Conservation (phyloP, 1,140 invertebrate genomes). For the Cecropterus lyciades region DNA sequence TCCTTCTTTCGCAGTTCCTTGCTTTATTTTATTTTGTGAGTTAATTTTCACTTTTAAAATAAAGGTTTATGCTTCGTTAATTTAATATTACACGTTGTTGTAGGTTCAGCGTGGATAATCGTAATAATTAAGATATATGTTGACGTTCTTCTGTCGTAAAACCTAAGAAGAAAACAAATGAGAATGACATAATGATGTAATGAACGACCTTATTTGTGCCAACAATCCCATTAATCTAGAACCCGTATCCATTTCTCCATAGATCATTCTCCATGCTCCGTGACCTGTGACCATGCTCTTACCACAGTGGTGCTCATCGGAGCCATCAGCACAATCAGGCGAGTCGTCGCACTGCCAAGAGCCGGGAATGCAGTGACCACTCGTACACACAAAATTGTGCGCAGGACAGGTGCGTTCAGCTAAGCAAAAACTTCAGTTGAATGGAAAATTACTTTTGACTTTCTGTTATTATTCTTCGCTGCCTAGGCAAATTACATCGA, state of each 20-base stretch:
- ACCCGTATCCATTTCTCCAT: constrained; percentile 13
- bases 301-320: constrained; percentile 89
- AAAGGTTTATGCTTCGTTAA: neutral
- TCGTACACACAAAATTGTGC: constrained; percentile 86
- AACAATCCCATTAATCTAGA: no score
- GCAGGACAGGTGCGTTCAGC: constrained; percentile 82
- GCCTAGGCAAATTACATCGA: neutral
- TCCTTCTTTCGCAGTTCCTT: constrained; percentile 37
- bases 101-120: no score
- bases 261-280: constrained; percentile 44
- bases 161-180: no score
- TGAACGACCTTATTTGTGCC: no score
- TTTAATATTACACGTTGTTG: neutral
- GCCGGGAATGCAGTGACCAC: constrained; percentile 88
- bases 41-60: constrained; percentile 10
- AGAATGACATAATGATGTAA: neutral
- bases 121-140: no score
- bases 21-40: constrained; percentile 19
- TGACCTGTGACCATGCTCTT: constrained; percentile 73
- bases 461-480: neutral
- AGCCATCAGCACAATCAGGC: constrained; percentile 88
- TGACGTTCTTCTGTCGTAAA: no score
- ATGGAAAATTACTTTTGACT: neutral
- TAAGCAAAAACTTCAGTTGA: constrained; percentile 34
- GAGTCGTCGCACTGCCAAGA: constrained; percentile 89